Conservation (phyloP, 2,888 invertebrate species). For the Synergus laeviventris region DNA sequence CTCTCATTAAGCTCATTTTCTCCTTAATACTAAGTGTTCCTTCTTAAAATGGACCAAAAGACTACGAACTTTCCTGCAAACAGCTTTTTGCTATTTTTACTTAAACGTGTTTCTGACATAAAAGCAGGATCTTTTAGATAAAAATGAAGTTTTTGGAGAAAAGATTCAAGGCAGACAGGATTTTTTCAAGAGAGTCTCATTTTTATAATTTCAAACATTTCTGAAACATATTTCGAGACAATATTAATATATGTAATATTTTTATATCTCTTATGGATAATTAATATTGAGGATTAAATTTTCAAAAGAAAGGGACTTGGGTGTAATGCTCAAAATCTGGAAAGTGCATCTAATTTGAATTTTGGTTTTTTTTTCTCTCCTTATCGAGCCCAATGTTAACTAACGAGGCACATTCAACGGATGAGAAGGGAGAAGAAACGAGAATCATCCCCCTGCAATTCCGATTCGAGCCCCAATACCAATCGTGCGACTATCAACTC, state of each 20-base stretch:
- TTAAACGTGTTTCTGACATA: neutral
- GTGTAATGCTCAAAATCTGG: conserved; percentile 8
- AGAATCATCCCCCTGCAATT: conserved; percentile 56
- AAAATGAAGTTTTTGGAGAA: neutral
- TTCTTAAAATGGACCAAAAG: conserved; percentile 47
- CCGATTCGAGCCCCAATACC: conserved; percentile 60
- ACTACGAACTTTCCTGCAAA: conserved; percentile 5
- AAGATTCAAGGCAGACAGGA: neutral
- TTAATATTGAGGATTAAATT: neutral
- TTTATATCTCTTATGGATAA: too few relatives aligned
- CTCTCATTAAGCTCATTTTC: conserved; percentile 69
- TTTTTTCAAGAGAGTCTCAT: neutral
- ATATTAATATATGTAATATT: too few relatives aligned
- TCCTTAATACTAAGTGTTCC: conserved; percentile 64
- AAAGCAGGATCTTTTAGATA: neutral
- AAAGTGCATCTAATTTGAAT: neutral
- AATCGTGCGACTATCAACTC: conserved; percentile 46
- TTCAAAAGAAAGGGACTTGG: neutral
- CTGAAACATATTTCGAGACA: too few relatives aligned
- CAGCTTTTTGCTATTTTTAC: neutral
- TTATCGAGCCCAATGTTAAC: conserved; percentile 60
- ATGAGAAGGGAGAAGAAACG: conserved; percentile 60
- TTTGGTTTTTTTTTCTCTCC: conserved; percentile 55
- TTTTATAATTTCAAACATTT: too few relatives aligned
- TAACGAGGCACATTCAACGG: conserved; percentile 66